These are phyloP conservation scores for Gryon sp. DNA, from an alignment of 1,140 invertebrate genomes.

Conservation along the genomic window DNA sequence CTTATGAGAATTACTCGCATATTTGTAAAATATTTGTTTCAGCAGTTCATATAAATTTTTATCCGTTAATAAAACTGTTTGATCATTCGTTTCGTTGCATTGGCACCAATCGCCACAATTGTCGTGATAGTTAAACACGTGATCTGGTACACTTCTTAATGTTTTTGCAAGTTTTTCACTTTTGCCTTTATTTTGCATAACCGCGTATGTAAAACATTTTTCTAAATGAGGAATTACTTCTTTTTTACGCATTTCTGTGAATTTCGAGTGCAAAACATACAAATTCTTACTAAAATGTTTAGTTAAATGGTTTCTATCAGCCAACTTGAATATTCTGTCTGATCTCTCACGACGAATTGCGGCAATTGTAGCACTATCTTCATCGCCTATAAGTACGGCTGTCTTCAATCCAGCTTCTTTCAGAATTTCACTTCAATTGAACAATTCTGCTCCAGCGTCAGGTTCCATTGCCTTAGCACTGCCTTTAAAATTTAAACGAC, in stretches of 20 bases:
- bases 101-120: constrained; percentile 29
- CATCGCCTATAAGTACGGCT: constrained; percentile 33
- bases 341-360: constrained; percentile 17
- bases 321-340: constrained; percentile 37
- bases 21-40: constrained; percentile 20
- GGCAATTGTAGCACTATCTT: constrained; percentile 47
- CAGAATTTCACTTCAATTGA: constrained; percentile 45
- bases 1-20: constrained; percentile 39
- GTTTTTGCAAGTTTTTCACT: background rate
- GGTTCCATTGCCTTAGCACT: constrained; percentile 58
- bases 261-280: constrained; percentile 16
- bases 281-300: constrained; percentile 42
- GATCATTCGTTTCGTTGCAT: constrained; percentile 1
- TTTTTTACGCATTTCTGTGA: constrained; percentile 17
- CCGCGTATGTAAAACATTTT: constrained; percentile 46
- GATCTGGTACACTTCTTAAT: constrained; percentile 11
- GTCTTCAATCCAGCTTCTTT: constrained; percentile 17
- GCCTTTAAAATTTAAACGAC: constrained; percentile 49
- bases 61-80: constrained; percentile 30
- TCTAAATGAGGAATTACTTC: constrained; percentile 37
- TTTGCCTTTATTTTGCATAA: constrained; percentile 37
- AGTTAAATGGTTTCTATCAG: constrained; percentile 43
- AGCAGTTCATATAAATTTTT: constrained; percentile 8
- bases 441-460: constrained; percentile 22
- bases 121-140: constrained; percentile 17